A percentile compares a stretch with the other conserved stretches of the same genome.
These are phyloP conservation scores for Pantelozetes paolii DNA, from an alignment of 2,888 invertebrate species.

Conservation along the genomic window DNA sequence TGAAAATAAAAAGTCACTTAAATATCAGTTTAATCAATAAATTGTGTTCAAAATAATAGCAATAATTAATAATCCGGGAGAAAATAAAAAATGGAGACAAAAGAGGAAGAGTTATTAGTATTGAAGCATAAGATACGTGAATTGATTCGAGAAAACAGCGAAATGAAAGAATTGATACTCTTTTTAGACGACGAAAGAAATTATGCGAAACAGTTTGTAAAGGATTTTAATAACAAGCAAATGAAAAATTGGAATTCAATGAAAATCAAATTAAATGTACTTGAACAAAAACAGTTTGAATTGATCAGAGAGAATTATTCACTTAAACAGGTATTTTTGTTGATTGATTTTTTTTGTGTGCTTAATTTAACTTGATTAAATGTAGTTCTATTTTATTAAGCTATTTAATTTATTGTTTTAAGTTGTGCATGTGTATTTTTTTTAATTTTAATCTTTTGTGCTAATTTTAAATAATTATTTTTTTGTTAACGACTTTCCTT, in stretches of 20 bases:
- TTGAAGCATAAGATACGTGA: constrained; percentile 35
- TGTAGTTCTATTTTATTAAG: too few relatives aligned
- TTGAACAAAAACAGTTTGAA: constrained; percentile 43
- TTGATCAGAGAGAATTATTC: constrained; percentile 42
- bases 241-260: constrained; percentile 36
- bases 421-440: too few relatives aligned
- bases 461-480: too few relatives aligned
- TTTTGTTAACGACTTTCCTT: too few relatives aligned
- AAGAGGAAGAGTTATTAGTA: constrained; percentile 32
- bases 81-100: constrained; percentile 34
- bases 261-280: constrained; percentile 37
- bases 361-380: too few relatives aligned
- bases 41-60: too few relatives aligned
- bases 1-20: too few relatives aligned
- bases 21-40: too few relatives aligned
- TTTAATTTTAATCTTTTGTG: too few relatives aligned
- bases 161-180: constrained; percentile 41
- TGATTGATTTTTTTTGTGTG: too few relatives aligned
- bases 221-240: constrained; percentile 38
- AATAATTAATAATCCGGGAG: too few relatives aligned
- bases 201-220: constrained; percentile 38
- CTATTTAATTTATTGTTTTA: too few relatives aligned
- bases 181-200: constrained; percentile 40
- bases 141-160: constrained; percentile 37
- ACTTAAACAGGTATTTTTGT: constrained; percentile 40